A percentile compares a stretch with the other conserved stretches of the same genome.
These are phyloP conservation scores for Epinephelus fuscoguttatus DNA, from an alignment of 2,113 vertebrate species.

Conservation along the genomic window DNA sequence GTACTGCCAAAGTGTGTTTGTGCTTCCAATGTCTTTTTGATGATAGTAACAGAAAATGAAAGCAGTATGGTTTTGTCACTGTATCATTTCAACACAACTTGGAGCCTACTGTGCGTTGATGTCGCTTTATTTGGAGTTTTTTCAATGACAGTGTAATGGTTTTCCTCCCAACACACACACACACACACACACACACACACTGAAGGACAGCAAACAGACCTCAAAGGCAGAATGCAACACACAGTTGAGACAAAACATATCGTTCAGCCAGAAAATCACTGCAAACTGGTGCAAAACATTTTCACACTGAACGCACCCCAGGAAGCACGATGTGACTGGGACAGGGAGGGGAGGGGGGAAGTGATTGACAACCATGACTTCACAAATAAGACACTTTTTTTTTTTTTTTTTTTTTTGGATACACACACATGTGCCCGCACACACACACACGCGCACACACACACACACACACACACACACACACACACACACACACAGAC, in stretches of 20 bases:
- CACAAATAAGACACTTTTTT: not conserved
- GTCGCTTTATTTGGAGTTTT: not conserved
- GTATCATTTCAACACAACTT: not conserved
- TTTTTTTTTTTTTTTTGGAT: too few relatives aligned
- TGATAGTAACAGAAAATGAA: not conserved
- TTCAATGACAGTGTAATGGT: not conserved
- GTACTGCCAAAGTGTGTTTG: not conserved
- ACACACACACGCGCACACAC: not conserved
- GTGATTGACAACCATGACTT: slow-evolving; percentile 10
- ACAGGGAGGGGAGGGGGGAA: not conserved
- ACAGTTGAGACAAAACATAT: not conserved
- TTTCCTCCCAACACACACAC: not conserved
- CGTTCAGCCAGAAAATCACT: slow-evolving; percentile 28
- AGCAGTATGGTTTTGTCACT: not conserved
- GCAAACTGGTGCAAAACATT: not conserved
- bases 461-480: too few relatives aligned
- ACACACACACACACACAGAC: not conserved
- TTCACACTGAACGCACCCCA: not conserved
- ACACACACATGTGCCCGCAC: too few relatives aligned
- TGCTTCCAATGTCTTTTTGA: not conserved
- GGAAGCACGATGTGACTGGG: not conserved
- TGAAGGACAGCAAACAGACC: too few relatives aligned
- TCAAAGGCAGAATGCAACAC: not conserved
- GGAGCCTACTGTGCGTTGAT: too few relatives aligned
- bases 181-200: not conserved